Evolutionary conservation across 2,797 vertebrate genomes (phyloP).

Genomic region (Periophthalmus magnuspinnatus): DNA sequence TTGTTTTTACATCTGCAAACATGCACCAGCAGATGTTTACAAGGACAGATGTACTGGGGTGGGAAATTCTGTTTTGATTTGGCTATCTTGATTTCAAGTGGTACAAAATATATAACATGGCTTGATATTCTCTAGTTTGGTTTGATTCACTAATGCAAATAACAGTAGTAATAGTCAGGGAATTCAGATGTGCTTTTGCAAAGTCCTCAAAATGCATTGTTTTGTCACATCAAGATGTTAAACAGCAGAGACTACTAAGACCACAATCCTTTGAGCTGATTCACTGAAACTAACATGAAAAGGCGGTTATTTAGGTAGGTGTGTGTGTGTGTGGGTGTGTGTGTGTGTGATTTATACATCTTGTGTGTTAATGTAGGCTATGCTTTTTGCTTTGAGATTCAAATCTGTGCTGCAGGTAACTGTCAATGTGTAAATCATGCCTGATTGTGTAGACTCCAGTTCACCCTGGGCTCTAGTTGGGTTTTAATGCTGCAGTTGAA

Average conservation of each 20-base stretch:
- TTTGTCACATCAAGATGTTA: background rate
- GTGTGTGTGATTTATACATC: no score
- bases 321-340: no score
- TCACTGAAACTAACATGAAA: no score
- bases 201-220: no score
- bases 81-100: background rate
- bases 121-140: no score
- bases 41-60: slow-evolving; percentile 1
- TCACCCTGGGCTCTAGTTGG: background rate
- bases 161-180: no score
- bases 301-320: no score
- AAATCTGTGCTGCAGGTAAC: background rate
- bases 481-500: background rate
- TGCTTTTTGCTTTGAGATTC: no score
- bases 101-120: background rate
- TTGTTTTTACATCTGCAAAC: slow-evolving; percentile 7
- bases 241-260: background rate
- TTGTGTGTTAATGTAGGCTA: no score
- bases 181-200: background rate
- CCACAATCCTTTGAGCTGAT: no score
- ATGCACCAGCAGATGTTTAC: background rate
- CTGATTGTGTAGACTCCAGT: background rate
- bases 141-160: no score
- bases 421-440: background rate
- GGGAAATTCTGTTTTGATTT: background rate